Percentiles rank a stretch among this genome's conserved stretches.
Conservation (phyloP, 2,888 invertebrate genomes). For the Cantharis nigra region DNA sequence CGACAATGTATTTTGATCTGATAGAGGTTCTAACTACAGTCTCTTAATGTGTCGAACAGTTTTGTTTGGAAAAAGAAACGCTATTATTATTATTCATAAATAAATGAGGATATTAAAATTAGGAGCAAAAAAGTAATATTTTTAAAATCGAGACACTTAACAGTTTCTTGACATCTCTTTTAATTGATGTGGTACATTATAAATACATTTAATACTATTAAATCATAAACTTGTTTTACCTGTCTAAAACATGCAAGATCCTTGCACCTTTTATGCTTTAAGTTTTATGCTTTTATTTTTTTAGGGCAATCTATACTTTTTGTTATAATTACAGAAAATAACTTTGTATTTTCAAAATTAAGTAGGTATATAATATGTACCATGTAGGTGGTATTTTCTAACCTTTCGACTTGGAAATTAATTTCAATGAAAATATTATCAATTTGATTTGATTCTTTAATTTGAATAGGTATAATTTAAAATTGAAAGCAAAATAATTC, state of each 20-base stretch:
- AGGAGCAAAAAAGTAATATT: background rate
- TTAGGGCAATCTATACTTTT: background rate
- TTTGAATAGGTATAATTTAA: background rate
- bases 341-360: background rate
- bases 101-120: background rate
- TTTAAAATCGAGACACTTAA: background rate
- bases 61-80: background rate
- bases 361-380: background rate
- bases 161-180: background rate
- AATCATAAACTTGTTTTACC: background rate
- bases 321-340: background rate
- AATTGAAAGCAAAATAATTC: slow-evolving; percentile 3
- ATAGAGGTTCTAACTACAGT: background rate
- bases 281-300: background rate
- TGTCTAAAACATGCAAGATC: background rate
- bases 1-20: background rate
- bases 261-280: background rate
- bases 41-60: background rate
- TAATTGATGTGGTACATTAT: background rate
- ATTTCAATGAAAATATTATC: background rate
- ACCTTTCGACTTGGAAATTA: background rate
- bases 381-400: background rate
- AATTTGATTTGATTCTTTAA: background rate
- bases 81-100: background rate
- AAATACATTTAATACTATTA: background rate